Evolutionary conservation across 2,888 invertebrate species (phyloP).

Genomic region (Tenthredo mesomela): DNA sequence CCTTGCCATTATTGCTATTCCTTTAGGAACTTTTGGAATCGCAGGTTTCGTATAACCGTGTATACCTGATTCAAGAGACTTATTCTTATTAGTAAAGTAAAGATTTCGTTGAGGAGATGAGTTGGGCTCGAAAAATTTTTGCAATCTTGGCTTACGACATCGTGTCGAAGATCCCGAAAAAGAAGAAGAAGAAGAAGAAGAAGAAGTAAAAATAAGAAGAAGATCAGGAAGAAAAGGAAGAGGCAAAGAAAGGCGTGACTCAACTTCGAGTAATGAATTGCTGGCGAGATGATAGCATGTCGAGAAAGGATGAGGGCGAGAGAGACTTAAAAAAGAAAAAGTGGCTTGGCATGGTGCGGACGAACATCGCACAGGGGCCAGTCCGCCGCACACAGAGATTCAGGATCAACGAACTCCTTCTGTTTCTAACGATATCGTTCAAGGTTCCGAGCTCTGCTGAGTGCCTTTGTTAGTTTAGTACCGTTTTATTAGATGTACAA

Average conservation of each 20-base stretch:
- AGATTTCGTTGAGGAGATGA: not conserved
- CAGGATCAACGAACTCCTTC: slow-evolving; percentile 49
- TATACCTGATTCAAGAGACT: not conserved
- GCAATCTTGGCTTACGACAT: slow-evolving; percentile 22
- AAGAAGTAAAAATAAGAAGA: slow-evolving; percentile 42
- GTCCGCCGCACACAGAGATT: slow-evolving; percentile 30
- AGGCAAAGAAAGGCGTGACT: slow-evolving; percentile 30
- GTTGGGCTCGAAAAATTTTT: slow-evolving; percentile 15
- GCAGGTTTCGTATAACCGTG: not conserved
- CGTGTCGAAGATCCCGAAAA: slow-evolving; percentile 52
- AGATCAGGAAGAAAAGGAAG: slow-evolving; percentile 33
- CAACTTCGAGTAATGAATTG: slow-evolving; percentile 66
- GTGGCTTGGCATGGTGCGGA: slow-evolving; percentile 35
- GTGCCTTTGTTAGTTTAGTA: slow-evolving; percentile 39
- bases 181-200: slow-evolving; percentile 30
- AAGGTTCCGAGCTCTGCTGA: slow-evolving; percentile 9
- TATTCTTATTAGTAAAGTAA: not conserved
- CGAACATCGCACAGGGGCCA: slow-evolving; percentile 21
- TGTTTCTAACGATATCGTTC: slow-evolving; percentile 46
- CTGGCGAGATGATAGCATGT: slow-evolving; percentile 62
- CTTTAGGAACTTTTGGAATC: not conserved
- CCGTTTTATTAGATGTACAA: not conserved
- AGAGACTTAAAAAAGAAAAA: slow-evolving; percentile 46
- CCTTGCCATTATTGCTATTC: not conserved
- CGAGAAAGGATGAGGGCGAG: slow-evolving; percentile 53